A percentile compares a stretch with the other conserved stretches of the same genome.
These are phyloP conservation scores for Drosophila mayri DNA, from an alignment of 1,140 invertebrate genomes.

Conservation along the genomic window DNA sequence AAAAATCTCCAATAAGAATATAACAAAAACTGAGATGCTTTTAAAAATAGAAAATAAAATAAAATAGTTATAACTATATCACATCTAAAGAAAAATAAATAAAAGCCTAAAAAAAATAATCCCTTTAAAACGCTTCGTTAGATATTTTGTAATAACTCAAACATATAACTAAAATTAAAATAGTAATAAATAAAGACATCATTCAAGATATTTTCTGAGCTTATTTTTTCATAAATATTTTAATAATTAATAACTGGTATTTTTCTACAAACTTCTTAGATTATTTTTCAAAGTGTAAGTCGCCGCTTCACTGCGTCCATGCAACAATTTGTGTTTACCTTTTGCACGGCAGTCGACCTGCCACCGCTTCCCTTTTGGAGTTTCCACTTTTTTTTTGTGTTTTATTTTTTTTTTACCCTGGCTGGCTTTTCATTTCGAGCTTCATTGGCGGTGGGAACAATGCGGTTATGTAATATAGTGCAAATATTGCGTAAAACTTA, in stretches of 20 bases:
- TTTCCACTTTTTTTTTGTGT: not conserved
- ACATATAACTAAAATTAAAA: not conserved
- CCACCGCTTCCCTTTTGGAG: not conserved
- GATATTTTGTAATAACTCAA: not conserved
- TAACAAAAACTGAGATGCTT: not conserved
- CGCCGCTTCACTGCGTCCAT: constrained; percentile 26
- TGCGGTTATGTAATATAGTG: constrained; percentile 81
- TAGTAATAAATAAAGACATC: not conserved
- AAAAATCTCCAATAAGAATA: not conserved
- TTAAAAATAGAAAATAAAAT: not conserved
- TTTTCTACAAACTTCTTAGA: not conserved
- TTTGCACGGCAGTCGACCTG: constrained; percentile 24
- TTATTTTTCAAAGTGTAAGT: constrained; percentile 8
- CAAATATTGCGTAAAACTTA: constrained; percentile 78
- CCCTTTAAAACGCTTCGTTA: too few species aligned
- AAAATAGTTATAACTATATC: not conserved
- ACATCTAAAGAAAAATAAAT: not conserved
- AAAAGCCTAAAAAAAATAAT: not conserved
- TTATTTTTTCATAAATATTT: not conserved
- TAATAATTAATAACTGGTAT: too few species aligned
- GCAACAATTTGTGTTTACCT: constrained; percentile 60
- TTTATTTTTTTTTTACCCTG: constrained; percentile 3
- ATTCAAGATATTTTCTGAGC: too few species aligned
- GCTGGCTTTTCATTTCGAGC: constrained; percentile 63
- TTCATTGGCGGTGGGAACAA: constrained; percentile 73